Evolutionary conservation across 2,113 vertebrate genomes (phyloP).

Genomic region (Chamaetylas fuelleborni): DNA sequence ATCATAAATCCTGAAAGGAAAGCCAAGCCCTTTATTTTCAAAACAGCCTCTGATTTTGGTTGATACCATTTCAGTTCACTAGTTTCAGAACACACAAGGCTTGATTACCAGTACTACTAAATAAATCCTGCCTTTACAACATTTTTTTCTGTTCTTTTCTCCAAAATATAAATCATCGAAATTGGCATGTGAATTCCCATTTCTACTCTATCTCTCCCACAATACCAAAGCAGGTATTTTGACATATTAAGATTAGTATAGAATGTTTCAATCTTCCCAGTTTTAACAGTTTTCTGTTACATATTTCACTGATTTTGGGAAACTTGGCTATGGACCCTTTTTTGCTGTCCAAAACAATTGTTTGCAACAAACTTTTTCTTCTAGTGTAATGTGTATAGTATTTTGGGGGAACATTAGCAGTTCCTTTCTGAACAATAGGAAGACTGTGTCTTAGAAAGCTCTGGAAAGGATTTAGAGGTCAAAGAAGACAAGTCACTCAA

Average conservation of each 20-base stretch:
- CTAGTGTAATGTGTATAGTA: neutral
- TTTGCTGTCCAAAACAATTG: neutral
- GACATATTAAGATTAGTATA: neutral
- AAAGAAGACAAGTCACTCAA: conserved; percentile 68
- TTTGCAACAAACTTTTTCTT: neutral
- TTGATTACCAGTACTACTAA: neutral
- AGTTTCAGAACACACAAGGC: neutral
- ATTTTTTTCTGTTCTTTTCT: neutral
- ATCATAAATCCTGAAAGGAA: neutral
- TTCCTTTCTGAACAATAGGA: conserved; percentile 42
- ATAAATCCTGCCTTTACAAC: neutral
- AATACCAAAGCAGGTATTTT: neutral
- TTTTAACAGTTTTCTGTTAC: neutral
- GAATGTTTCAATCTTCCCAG: neutral
- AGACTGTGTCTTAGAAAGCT: conserved; percentile 58
- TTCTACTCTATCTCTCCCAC: neutral
- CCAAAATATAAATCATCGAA: neutral
- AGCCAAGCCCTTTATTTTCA: neutral
- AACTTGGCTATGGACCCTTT: neutral
- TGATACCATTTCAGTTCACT: neutral
- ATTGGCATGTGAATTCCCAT: neutral
- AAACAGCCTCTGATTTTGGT: neutral
- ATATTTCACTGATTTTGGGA: neutral
- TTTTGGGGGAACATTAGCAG: neutral
- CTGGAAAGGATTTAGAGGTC: conserved; percentile 69